A percentile compares a stretch with the other conserved stretches of the same genome.
Evolutionary conservation across 2,888 invertebrate species (phyloP).

Genomic region (Cephus spinipes): DNA sequence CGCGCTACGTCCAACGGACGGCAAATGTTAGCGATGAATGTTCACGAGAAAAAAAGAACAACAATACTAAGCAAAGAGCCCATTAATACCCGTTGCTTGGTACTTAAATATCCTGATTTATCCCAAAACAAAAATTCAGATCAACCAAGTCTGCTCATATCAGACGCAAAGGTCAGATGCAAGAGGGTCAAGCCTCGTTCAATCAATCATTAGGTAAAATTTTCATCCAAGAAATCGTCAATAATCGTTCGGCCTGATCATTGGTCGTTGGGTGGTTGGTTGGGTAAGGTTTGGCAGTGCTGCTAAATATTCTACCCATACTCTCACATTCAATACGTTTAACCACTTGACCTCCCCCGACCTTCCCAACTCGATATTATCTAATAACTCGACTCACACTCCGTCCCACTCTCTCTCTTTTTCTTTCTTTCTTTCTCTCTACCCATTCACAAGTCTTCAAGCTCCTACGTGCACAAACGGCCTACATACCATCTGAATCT

Average conservation of each 20-base stretch:
- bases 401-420: neutral
- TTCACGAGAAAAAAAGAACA: neutral
- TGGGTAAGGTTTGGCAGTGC: constrained; percentile 15
- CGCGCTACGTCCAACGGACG: neutral
- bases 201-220: neutral
- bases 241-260: constrained; percentile 12
- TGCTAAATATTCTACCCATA: neutral
- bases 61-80: neutral
- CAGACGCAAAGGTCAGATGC: neutral
- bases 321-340: neutral
- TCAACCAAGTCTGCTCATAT: neutral
- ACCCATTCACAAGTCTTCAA: neutral
- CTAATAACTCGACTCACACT: neutral
- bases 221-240: neutral
- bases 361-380: neutral
- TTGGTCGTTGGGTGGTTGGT: constrained; percentile 51
- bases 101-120: neutral
- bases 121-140: no score
- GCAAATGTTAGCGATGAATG: neutral
- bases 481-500: neutral
- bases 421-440: neutral
- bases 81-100: neutral
- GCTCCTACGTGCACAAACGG: neutral
- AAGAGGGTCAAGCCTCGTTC: neutral
- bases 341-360: neutral